Evolutionary conservation across 1,140 invertebrate species (phyloP).

Genomic region (Heterodera schachtii): DNA sequence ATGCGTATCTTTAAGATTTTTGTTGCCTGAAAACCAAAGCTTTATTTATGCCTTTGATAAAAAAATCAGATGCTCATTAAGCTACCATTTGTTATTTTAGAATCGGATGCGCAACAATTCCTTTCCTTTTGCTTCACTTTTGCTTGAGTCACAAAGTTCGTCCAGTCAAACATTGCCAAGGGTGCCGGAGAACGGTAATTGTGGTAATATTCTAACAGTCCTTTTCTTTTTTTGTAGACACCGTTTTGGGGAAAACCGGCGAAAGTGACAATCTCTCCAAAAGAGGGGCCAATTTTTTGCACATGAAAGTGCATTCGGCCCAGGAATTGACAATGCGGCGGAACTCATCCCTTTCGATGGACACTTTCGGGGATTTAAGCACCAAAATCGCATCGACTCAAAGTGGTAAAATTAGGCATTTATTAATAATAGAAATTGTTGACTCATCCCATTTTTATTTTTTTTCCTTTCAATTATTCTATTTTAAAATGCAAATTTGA

Average conservation of each 20-base stretch:
- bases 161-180: slow-evolving; percentile 38
- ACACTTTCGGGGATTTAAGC: not conserved
- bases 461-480: no score
- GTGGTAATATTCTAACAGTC: not conserved
- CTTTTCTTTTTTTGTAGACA: slow-evolving; percentile 16
- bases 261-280: not conserved
- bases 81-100: slow-evolving; percentile 13
- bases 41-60: no score
- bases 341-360: not conserved
- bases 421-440: not conserved
- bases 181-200: slow-evolving; percentile 33
- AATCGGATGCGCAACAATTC: slow-evolving; percentile 43
- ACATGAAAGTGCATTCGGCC: not conserved
- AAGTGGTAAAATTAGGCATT: not conserved
- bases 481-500: no score
- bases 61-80: no score
- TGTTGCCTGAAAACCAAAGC: no score
- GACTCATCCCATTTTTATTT: no score
- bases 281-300: not conserved
- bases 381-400: not conserved
- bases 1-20: no score
- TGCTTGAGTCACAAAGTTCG: slow-evolving; percentile 39
- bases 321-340: slow-evolving; percentile 3
- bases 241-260: not conserved
- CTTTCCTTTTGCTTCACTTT: slow-evolving; percentile 40